Conservation (phyloP, 1,140 invertebrate genomes). For the Palaemon carinicauda region DNA sequence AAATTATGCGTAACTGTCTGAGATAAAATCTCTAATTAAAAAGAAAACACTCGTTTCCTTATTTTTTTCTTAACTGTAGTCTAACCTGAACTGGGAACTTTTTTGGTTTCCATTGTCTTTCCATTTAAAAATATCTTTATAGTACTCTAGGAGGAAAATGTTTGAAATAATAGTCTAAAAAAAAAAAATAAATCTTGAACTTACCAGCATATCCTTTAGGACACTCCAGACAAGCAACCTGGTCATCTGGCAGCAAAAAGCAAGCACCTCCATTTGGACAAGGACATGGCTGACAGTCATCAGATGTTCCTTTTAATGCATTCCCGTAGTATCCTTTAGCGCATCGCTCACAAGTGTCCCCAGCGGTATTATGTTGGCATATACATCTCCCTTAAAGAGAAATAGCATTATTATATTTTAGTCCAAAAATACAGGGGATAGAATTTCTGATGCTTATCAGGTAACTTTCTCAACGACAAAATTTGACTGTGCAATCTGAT, state of each 20-base stretch:
- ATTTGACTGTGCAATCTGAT: no score
- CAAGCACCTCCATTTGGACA: conserved; percentile 93
- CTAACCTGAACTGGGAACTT: no score
- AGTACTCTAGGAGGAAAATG: no score
- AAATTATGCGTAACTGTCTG: no score
- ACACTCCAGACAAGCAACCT: conserved; percentile 93
- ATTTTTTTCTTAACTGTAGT: no score
- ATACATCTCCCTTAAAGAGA: conserved; percentile 83
- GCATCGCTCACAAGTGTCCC: conserved; percentile 94
- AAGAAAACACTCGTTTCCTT: no score
- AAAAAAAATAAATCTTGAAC: conserved; percentile 41
- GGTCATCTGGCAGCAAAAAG: conserved; percentile 82
- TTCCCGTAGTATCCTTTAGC: conserved; percentile 94
- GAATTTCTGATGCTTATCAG: no score
- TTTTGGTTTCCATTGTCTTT: no score
- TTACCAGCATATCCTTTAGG: conserved; percentile 89
- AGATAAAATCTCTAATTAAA: no score
- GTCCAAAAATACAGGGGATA: no score
- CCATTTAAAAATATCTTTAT: no score
- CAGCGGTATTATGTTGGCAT: conserved; percentile 95
- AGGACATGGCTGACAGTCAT: conserved; percentile 92
- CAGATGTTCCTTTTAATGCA: conserved; percentile 82
- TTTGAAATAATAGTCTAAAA: background rate
- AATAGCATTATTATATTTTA: background rate
- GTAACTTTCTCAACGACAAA: no score